phyloP scores from a whole-genome alignment of 1,140 invertebrate species.

The Danaus plexippus region DNA sequence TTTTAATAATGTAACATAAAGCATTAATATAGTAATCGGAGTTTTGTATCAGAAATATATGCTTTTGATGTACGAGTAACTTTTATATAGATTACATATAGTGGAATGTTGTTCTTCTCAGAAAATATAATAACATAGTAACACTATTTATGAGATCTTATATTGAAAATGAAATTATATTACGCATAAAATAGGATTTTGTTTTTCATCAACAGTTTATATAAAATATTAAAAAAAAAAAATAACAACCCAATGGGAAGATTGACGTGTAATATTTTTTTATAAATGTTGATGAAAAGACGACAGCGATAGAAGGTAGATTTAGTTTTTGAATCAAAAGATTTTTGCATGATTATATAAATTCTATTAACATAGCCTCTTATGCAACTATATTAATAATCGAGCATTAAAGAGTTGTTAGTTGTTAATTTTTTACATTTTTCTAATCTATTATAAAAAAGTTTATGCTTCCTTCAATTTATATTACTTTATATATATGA shows the following conservation, averaged over 20 bases:
- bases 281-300: constrained; percentile 21
- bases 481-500: too few relatives aligned
- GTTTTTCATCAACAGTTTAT: constrained; percentile 23
- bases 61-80: constrained; percentile 47
- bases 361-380: constrained; percentile 15
- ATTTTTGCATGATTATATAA: constrained; percentile 21
- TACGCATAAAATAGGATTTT: neutral
- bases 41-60: constrained; percentile 28
- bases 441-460: constrained; percentile 22
- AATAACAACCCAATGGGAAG: too few relatives aligned
- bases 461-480: too few relatives aligned
- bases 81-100: constrained; percentile 37
- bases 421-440: constrained; percentile 41
- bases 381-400: constrained; percentile 14
- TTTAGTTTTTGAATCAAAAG: constrained; percentile 25
- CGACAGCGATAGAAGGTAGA: constrained; percentile 13
- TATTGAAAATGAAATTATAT: constrained; percentile 4
- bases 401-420: constrained; percentile 30
- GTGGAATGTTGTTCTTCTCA: constrained; percentile 41
- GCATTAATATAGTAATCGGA: too few relatives aligned
- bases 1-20: too few relatives aligned
- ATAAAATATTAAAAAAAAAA: neutral
- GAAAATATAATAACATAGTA: constrained; percentile 21
- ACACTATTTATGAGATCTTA: constrained; percentile 14
- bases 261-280: constrained; percentile 2